phyloP scores from a whole-genome alignment of 1,140 invertebrate genomes.

The Drosophila navojoa region DNA sequence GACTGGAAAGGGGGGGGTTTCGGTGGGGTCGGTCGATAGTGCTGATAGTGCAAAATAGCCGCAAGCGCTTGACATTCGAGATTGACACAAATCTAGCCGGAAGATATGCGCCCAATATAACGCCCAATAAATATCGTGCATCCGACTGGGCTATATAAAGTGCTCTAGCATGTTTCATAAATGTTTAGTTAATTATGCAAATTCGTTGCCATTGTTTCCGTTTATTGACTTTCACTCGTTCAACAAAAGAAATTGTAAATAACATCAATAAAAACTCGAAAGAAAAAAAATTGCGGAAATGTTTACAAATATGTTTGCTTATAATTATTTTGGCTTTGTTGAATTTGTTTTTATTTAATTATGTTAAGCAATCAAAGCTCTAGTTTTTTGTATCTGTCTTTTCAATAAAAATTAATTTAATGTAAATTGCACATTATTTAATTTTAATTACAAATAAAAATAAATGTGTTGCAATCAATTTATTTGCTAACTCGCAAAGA shows the following conservation, averaged over 20 bases:
- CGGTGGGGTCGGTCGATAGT: neutral
- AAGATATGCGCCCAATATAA: no score
- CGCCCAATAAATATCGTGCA: no score
- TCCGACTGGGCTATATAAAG: neutral
- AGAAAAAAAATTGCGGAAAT: no score
- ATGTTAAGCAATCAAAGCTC: slow-evolving; percentile 13
- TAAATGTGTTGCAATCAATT: no score
- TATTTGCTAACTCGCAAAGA: no score
- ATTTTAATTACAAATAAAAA: neutral
- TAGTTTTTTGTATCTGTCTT: neutral
- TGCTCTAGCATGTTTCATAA: no score
- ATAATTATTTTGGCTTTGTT: neutral
- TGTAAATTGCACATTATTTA: neutral
- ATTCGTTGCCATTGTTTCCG: neutral
- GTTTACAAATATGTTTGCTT: neutral
- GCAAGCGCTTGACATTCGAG: slow-evolving; percentile 7
- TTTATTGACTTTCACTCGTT: slow-evolving; percentile 1
- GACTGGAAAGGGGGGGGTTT: no score
- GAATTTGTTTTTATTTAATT: slow-evolving; percentile 8
- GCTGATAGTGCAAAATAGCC: slow-evolving; percentile 16
- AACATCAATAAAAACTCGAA: no score
- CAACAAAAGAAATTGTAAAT: no score
- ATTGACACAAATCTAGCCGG: neutral
- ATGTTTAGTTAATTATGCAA: neutral
- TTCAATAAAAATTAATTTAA: slow-evolving; percentile 6